These are phyloP conservation scores for Vireo altiloquus DNA, from an alignment of 2,113 vertebrate genomes.

Conservation along the genomic window DNA sequence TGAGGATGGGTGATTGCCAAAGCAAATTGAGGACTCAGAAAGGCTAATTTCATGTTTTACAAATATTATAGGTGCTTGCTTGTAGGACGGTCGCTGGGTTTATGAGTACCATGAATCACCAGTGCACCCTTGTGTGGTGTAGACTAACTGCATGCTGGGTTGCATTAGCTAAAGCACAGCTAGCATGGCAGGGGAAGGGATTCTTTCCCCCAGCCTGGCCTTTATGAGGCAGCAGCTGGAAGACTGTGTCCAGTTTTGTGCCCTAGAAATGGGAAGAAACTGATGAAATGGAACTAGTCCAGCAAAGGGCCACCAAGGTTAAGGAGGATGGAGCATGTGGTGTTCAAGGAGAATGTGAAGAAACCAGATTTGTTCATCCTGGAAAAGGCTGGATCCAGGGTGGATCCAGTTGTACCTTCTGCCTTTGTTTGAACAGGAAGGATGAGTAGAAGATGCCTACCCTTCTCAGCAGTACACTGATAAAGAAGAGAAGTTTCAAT, in stretches of 20 bases:
- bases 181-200: neutral
- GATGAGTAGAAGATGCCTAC: neutral
- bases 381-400: neutral
- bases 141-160: neutral
- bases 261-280: neutral
- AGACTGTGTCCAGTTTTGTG: neutral
- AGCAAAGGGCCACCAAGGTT: neutral
- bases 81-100: neutral
- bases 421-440: neutral
- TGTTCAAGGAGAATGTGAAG: neutral
- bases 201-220: neutral
- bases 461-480: neutral
- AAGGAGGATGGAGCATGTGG: neutral
- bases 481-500: neutral
- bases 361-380: neutral
- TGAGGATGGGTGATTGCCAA: neutral
- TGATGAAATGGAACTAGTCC: neutral
- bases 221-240: neutral
- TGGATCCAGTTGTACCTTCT: neutral
- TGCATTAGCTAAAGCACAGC: neutral
- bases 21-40: neutral
- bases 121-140: neutral
- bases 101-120: neutral
- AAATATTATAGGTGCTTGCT: neutral
- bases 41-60: neutral